Evolutionary conservation across 2,888 invertebrate species (phyloP).

Genomic region (Criorhina ranunculi): DNA sequence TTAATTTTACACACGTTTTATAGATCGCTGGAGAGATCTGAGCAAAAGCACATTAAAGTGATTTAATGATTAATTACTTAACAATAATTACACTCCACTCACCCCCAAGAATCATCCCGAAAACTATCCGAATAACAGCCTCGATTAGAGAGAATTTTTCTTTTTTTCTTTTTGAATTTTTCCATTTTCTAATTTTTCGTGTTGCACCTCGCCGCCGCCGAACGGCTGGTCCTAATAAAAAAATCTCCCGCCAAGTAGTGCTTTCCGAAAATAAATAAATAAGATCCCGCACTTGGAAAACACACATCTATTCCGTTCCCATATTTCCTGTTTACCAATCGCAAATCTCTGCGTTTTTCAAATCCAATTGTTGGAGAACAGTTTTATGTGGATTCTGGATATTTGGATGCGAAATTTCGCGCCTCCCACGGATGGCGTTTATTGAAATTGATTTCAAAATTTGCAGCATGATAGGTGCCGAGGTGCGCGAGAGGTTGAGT

Average conservation of each 20-base stretch:
- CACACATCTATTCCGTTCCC: slow-evolving; percentile 53
- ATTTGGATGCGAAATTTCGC: slow-evolving; percentile 52
- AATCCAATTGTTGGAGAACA: slow-evolving; percentile 47
- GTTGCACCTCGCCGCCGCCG: slow-evolving; percentile 20
- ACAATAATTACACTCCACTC: background rate
- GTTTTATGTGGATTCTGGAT: slow-evolving; percentile 40
- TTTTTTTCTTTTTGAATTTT: background rate
- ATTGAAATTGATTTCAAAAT: slow-evolving; percentile 69
- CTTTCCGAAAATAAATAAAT: slow-evolving; percentile 63
- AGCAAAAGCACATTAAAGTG: background rate
- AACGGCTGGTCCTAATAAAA: slow-evolving; percentile 55
- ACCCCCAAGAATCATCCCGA: slow-evolving; percentile 6
- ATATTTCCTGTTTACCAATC: slow-evolving; percentile 66
- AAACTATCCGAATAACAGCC: too few species aligned
- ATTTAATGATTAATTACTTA: slow-evolving; percentile 35
- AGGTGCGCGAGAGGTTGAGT: slow-evolving; percentile 73
- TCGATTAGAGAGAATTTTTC: background rate
- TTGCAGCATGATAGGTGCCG: slow-evolving; percentile 58
- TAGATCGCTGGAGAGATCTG: slow-evolving; percentile 28
- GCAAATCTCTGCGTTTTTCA: slow-evolving; percentile 20
- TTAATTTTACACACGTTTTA: slow-evolving; percentile 54
- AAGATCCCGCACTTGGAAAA: slow-evolving; percentile 48
- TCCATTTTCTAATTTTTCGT: background rate
- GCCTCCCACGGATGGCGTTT: slow-evolving; percentile 63
- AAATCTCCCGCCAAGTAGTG: slow-evolving; percentile 69